phyloP scores from a whole-genome alignment of 2,797 vertebrate genomes.

The Sebastolobus altivelis region DNA sequence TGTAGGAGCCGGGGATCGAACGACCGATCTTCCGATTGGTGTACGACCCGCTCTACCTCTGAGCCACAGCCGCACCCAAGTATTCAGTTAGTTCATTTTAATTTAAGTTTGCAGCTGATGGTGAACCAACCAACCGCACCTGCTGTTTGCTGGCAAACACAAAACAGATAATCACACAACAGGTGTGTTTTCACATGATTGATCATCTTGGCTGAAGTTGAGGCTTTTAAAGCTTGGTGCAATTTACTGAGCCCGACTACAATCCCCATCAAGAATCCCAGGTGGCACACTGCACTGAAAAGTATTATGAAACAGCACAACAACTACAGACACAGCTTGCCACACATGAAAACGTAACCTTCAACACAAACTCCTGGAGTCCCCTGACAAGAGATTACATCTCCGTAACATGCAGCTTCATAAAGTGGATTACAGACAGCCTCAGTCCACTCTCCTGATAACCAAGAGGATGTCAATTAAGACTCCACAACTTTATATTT shows the following conservation, averaged over 20 bases:
- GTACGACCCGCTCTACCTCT: no score
- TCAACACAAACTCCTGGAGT: background rate
- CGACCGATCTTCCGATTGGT: no score
- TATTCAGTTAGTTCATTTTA: background rate
- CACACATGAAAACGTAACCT: slow-evolving; percentile 1
- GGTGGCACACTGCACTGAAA: slow-evolving; percentile 9
- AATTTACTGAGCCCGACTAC: background rate
- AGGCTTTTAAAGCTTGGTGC: slow-evolving; percentile 2
- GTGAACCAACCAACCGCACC: background rate
- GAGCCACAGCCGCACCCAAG: background rate
- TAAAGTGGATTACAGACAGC: background rate
- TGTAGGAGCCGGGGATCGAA: no score
- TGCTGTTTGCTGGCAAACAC: slow-evolving; percentile 1
- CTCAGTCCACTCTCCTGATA: background rate
- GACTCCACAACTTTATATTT: background rate
- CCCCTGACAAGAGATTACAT: background rate
- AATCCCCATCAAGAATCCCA: background rate
- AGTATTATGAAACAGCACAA: slow-evolving; percentile 19
- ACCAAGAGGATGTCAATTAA: background rate
- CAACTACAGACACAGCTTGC: background rate
- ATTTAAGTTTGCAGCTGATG: background rate
- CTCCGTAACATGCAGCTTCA: background rate
- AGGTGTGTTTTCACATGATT: background rate
- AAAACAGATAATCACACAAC: background rate
- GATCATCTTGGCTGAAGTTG: background rate